phyloP scores from a whole-genome alignment of 2,888 invertebrate genomes.

The Mesochorus sp. region DNA sequence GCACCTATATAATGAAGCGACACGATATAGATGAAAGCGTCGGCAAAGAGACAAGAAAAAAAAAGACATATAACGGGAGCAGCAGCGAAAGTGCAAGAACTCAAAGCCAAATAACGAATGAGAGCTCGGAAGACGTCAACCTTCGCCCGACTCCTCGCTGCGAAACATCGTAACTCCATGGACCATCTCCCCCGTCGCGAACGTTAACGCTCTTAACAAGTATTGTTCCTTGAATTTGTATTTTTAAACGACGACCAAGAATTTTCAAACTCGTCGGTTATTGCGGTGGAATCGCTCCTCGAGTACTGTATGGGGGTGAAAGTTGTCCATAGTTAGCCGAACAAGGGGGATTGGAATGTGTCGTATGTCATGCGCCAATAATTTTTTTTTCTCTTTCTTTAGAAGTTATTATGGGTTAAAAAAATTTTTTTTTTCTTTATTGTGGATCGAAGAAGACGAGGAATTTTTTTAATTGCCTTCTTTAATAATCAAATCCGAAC shows the following conservation, averaged over 20 bases:
- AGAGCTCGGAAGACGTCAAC: constrained; percentile 26
- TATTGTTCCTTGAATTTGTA: constrained; percentile 79
- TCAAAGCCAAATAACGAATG: no score
- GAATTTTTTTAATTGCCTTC: no score
- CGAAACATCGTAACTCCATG: constrained; percentile 34
- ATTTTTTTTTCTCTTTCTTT: no score
- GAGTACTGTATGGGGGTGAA: no score
- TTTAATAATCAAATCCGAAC: no score
- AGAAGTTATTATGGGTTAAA: no score
- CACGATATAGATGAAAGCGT: constrained; percentile 53
- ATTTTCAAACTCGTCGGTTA: constrained; percentile 74
- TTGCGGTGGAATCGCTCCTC: constrained; percentile 65
- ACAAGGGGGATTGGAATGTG: no score
- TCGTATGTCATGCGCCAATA: no score
- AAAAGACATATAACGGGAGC: constrained; percentile 41
- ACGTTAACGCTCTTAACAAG: constrained; percentile 73
- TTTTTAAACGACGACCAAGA: constrained; percentile 72
- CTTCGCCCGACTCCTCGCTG: constrained; percentile 52
- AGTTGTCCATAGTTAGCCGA: no score
- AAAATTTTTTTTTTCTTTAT: no score
- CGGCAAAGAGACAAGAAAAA: constrained; percentile 7
- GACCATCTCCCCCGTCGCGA: constrained; percentile 72
- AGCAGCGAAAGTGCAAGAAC: constrained; percentile 29
- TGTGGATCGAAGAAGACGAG: no score
- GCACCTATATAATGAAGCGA: constrained; percentile 78